Conservation (phyloP, 2,888 invertebrate genomes). For the Eucera pruinosa region DNA sequence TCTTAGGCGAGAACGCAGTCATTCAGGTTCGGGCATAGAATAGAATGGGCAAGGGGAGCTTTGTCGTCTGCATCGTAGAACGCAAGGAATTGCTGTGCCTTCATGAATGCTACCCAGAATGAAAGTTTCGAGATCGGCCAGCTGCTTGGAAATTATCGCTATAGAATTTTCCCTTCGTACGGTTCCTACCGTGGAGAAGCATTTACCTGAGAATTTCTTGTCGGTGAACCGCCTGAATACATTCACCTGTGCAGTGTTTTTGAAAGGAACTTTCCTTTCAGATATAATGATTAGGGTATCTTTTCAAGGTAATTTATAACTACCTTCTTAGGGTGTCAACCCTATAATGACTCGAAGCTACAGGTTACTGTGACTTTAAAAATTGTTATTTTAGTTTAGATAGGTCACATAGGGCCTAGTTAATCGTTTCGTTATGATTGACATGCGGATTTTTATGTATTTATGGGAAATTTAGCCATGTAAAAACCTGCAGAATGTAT, state of each 20-base stretch:
- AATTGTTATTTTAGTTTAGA: no score
- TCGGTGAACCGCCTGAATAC: not conserved
- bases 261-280: not conserved
- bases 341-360: not conserved
- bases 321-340: not conserved
- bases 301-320: not conserved
- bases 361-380: no score
- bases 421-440: no score
- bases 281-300: not conserved
- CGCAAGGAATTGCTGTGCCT: conserved; percentile 63
- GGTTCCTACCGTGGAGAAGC: conserved; percentile 1
- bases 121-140: conserved; percentile 53
- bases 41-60: conserved; percentile 68
- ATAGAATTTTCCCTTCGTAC: conserved; percentile 44
- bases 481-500: no score
- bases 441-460: no score
- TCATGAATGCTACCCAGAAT: conserved; percentile 59
- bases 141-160: conserved; percentile 31
- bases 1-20: conserved; percentile 75
- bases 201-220: conserved; percentile 15
- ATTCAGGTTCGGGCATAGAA: conserved; percentile 75
- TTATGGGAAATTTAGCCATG: no score
- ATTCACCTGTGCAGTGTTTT: not conserved
- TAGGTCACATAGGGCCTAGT: no score
- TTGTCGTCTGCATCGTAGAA: conserved; percentile 62